Conservation (phyloP, 2,113 vertebrate species). For the Probosciger aterrimus region DNA sequence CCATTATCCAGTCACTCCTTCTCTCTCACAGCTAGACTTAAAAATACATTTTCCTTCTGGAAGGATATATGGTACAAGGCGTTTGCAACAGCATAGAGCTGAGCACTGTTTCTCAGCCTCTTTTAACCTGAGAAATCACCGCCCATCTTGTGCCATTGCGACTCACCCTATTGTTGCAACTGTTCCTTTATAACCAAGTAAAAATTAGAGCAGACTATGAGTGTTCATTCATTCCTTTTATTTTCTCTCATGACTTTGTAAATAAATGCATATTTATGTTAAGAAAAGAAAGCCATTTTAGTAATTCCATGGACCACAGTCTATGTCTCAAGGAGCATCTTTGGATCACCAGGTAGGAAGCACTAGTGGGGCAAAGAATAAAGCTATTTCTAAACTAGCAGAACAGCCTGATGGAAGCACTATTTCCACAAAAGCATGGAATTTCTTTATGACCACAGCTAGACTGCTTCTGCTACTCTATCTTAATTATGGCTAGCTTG, state of each 20-base stretch:
- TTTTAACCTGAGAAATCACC: neutral
- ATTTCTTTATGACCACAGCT: neutral
- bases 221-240: neutral
- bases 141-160: neutral
- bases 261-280: neutral
- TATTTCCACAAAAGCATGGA: neutral
- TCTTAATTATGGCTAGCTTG: neutral
- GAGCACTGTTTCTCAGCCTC: neutral
- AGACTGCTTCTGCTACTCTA: neutral
- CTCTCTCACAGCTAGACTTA: neutral
- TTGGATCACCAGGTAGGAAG: neutral
- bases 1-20: neutral
- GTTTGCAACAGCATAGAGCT: neutral
- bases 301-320: neutral
- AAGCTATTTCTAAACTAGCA: neutral
- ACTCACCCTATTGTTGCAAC: neutral
- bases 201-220: neutral
- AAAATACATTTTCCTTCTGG: neutral
- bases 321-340: neutral
- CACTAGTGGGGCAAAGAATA: neutral
- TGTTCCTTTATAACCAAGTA: neutral
- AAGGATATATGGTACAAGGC: neutral
- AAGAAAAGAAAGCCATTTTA: neutral
- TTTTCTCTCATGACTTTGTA: neutral
- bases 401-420: neutral